Evolutionary conservation across 2,888 invertebrate species (phyloP).

Genomic region (Latheticus oryzae): DNA sequence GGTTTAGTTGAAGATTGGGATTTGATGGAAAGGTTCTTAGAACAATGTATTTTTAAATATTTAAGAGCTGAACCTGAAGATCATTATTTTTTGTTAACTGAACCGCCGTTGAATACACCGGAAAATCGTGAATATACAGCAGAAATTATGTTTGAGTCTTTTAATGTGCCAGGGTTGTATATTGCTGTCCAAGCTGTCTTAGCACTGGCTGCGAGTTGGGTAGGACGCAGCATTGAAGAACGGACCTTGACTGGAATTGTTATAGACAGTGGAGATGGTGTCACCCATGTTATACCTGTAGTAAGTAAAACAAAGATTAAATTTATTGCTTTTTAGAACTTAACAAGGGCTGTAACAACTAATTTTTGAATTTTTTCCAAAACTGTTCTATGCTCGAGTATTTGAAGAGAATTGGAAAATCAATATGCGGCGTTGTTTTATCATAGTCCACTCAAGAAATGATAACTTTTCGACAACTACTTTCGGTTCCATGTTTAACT

Average conservation of each 20-base stretch:
- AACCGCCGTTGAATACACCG: conserved; percentile 98
- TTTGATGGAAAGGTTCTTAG: conserved; percentile 98
- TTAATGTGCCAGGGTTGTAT: conserved; percentile 98
- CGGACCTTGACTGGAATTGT: conserved; percentile 97
- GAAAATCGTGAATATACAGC: conserved; percentile 96
- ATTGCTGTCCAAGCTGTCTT: conserved; percentile 99
- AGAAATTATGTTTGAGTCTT: conserved; percentile 99
- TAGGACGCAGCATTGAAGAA: conserved; percentile 87
- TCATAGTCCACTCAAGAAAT: conserved; percentile 45
- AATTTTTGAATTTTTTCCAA: too few relatives aligned
- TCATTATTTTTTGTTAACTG: conserved; percentile 97
- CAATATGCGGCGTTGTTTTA: conserved; percentile 40
- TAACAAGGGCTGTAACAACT: too few relatives aligned
- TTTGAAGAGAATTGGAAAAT: too few relatives aligned
- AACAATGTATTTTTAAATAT: conserved; percentile 99
- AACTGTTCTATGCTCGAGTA: too few relatives aligned
- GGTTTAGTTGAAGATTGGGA: conserved; percentile 99
- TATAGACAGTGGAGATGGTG: conserved; percentile 99
- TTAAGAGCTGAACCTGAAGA: conserved; percentile 98
- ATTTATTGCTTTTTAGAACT: too few relatives aligned
- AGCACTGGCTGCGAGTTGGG: conserved; percentile 98
- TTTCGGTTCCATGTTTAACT: conserved; percentile 27
- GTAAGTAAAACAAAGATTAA: too few relatives aligned
- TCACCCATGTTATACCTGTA: conserved; percentile 99
- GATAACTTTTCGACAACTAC: conserved; percentile 37